These are phyloP conservation scores for Eulimnadia texana DNA, from an alignment of 1,140 invertebrate species.

Conservation along the genomic window DNA sequence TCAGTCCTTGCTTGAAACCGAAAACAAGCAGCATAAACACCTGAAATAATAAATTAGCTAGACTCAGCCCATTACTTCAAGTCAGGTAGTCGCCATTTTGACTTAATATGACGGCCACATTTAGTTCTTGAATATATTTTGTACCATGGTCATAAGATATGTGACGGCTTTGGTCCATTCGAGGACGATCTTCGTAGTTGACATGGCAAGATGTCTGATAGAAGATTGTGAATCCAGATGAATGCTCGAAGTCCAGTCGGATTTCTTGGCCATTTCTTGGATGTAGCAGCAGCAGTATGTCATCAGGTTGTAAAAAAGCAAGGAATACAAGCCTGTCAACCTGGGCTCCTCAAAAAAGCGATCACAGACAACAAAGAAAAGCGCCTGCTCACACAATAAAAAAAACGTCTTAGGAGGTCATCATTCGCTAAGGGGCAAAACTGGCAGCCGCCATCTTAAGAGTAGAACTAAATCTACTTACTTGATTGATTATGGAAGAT, in stretches of 20 bases:
- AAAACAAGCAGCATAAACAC: conserved; percentile 59
- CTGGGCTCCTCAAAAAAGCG: conserved; percentile 42
- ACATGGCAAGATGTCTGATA: conserved; percentile 62
- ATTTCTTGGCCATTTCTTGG: conserved; percentile 51
- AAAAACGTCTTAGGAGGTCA: neutral
- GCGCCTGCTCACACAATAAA: conserved; percentile 34
- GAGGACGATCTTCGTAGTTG: conserved; percentile 59
- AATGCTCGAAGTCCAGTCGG: conserved; percentile 58
- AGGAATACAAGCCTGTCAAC: conserved; percentile 52
- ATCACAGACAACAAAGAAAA: conserved; percentile 57
- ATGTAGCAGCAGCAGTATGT: conserved; percentile 59
- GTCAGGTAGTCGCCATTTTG: no score
- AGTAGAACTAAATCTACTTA: conserved; percentile 29
- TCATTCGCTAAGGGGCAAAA: no score
- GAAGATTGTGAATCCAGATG: conserved; percentile 52
- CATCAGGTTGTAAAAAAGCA: conserved; percentile 67
- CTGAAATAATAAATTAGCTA: no score
- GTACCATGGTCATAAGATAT: conserved; percentile 59
- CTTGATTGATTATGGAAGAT: conserved; percentile 46
- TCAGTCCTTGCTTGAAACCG: conserved; percentile 53
- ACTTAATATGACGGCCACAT: no score
- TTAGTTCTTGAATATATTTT: no score
- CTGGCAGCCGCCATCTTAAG: no score
- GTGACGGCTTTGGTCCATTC: conserved; percentile 69
- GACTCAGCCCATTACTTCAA: no score